These are phyloP conservation scores for Protophormia terraenovae DNA, from an alignment of 2,888 invertebrate genomes.

Conservation along the genomic window DNA sequence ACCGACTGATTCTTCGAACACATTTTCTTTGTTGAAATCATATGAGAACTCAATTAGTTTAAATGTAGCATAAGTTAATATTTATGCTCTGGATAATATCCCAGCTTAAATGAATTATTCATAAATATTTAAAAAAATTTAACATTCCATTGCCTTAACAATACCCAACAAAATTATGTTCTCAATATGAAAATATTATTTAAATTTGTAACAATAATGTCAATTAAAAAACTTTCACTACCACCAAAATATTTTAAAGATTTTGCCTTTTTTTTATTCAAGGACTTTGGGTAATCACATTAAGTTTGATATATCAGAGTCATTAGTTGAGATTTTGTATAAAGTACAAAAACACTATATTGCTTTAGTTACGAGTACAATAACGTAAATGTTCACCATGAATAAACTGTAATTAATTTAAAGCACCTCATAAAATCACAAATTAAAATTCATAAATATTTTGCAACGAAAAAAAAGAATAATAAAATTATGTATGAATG, in stretches of 20 bases:
- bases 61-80: no score
- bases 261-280: slow-evolving; percentile 5
- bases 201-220: neutral
- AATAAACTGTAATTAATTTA: slow-evolving; percentile 63
- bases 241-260: neutral
- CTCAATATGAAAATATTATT: neutral
- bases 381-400: slow-evolving; percentile 43
- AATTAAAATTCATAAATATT: slow-evolving; percentile 56
- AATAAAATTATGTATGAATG: neutral
- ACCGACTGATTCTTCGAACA: no score
- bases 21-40: no score
- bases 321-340: slow-evolving; percentile 36
- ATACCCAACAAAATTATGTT: neutral
- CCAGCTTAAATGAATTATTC: neutral
- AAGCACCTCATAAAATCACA: slow-evolving; percentile 64
- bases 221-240: slow-evolving; percentile 52
- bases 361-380: neutral
- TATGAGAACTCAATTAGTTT: no score
- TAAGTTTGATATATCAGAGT: slow-evolving; percentile 31
- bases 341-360: neutral
- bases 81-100: no score
- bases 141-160: neutral
- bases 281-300: slow-evolving; percentile 21
- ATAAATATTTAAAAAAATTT: neutral
- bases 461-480: neutral